Evolutionary conservation across 1,140 invertebrate species (phyloP).

Genomic region (Bradysia coprophila): DNA sequence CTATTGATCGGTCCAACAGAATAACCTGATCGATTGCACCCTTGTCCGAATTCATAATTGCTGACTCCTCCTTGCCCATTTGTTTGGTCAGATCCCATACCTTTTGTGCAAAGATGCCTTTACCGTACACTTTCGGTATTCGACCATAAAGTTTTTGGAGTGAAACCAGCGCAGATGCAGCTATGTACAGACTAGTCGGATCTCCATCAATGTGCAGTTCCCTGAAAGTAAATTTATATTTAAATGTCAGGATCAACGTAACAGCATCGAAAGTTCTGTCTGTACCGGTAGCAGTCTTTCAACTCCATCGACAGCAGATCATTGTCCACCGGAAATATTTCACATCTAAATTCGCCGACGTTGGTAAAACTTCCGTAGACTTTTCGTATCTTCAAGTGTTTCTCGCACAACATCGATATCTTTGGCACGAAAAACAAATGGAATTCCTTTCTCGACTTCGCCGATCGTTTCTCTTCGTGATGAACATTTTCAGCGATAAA

Average conservation of each 20-base stretch:
- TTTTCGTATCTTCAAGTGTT: constrained; percentile 60
- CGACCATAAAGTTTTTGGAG: constrained; percentile 79
- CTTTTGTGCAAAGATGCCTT: constrained; percentile 71
- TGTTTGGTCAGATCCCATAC: constrained; percentile 75
- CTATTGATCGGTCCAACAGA: constrained; percentile 72
- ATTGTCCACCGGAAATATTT: constrained; percentile 79
- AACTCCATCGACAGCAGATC: constrained; percentile 90
- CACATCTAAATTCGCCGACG: constrained; percentile 71
- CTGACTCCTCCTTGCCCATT: constrained; percentile 51
- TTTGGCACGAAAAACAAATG: constrained; percentile 78
- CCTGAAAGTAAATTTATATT: constrained; percentile 24
- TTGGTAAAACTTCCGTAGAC: constrained; percentile 59
- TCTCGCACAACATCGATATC: constrained; percentile 71
- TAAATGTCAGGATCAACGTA: too few species aligned
- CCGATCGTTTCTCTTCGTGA: constrained; percentile 18
- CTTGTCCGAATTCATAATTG: constrained; percentile 24
- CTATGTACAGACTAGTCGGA: constrained; percentile 68
- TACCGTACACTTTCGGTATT: constrained; percentile 76
- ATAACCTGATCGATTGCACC: constrained; percentile 72
- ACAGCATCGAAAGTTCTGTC: constrained; percentile 2
- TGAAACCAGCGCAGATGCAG: constrained; percentile 70
- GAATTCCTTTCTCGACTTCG: constrained; percentile 33
- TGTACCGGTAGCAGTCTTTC: constrained; percentile 47
- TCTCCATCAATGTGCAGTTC: constrained; percentile 79
- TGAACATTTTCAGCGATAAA: constrained; percentile 67